Percentiles rank a stretch among this genome's conserved stretches.
Evolutionary conservation across 2,797 vertebrate genomes (phyloP).

Genomic region (Syngnathus rostellatus): DNA sequence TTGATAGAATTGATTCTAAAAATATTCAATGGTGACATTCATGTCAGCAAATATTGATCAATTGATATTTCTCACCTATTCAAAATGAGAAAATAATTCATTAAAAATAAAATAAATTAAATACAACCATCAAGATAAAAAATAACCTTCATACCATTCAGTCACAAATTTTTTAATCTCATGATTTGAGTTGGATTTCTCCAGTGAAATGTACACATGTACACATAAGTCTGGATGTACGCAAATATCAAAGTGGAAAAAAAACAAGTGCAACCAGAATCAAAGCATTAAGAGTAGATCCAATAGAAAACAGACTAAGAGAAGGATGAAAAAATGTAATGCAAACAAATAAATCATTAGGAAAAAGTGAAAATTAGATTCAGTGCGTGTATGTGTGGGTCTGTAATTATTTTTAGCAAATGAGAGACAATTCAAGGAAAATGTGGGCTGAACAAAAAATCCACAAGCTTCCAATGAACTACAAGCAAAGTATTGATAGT

Average conservation of each 20-base stretch:
- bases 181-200: neutral
- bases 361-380: neutral
- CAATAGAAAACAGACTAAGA: neutral
- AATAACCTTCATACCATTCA: no score
- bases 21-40: no score
- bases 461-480: constrained; percentile 15
- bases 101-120: no score
- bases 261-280: neutral
- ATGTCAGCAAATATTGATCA: no score
- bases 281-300: neutral
- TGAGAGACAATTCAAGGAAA: constrained; percentile 34
- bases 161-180: no score
- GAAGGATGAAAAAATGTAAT: neutral
- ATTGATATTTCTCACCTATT: no score
- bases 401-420: constrained; percentile 10
- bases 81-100: no score
- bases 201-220: neutral
- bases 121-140: no score
- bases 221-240: neutral
- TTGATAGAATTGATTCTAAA: no score
- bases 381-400: neutral
- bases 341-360: neutral
- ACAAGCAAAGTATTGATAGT: neutral
- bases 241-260: neutral
- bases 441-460: constrained; percentile 20